Percentiles rank a stretch among this genome's conserved stretches.
phyloP scores from a whole-genome alignment of 2,113 vertebrate species.

The Vulpes vulpes region DNA sequence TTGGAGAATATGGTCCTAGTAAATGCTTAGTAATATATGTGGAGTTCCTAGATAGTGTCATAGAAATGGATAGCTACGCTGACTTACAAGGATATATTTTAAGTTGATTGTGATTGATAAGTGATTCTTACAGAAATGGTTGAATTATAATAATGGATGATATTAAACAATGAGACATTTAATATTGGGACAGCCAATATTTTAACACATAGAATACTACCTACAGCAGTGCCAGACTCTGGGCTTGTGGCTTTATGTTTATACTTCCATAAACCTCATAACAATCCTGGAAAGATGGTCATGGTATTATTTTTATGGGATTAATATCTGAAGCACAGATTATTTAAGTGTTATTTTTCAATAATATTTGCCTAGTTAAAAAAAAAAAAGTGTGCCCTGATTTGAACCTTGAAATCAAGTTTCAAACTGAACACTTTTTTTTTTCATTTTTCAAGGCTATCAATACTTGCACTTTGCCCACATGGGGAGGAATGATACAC shows the following conservation, averaged over 20 bases:
- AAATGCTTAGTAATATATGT: not conserved
- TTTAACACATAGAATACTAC: slow-evolving; percentile 15
- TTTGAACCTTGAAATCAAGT: not conserved
- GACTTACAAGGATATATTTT: slow-evolving; percentile 19
- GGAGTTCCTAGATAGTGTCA: not conserved
- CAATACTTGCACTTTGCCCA: not conserved
- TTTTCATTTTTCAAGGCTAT: not conserved
- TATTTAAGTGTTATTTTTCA: not conserved
- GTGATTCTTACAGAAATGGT: slow-evolving; percentile 19
- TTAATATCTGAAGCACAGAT: slow-evolving; percentile 1
- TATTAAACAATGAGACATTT: not conserved
- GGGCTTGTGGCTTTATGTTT: not conserved
- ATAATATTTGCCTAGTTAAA: not conserved
- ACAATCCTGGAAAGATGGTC: not conserved
- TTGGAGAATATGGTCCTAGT: not conserved
- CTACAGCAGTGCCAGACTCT: not conserved
- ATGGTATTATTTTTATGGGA: not conserved
- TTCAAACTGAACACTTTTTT: not conserved
- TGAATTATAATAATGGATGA: slow-evolving; percentile 7
- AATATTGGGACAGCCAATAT: not conserved
- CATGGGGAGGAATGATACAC: not conserved
- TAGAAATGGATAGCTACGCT: not conserved
- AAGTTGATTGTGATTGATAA: slow-evolving; percentile 29
- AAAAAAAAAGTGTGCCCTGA: not conserved
- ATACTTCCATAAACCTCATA: not conserved